Evolutionary conservation across 2,797 vertebrate species (phyloP), one percentile per base, ranked within the genome.

Genomic region (Squalus acanthias): DNA sequence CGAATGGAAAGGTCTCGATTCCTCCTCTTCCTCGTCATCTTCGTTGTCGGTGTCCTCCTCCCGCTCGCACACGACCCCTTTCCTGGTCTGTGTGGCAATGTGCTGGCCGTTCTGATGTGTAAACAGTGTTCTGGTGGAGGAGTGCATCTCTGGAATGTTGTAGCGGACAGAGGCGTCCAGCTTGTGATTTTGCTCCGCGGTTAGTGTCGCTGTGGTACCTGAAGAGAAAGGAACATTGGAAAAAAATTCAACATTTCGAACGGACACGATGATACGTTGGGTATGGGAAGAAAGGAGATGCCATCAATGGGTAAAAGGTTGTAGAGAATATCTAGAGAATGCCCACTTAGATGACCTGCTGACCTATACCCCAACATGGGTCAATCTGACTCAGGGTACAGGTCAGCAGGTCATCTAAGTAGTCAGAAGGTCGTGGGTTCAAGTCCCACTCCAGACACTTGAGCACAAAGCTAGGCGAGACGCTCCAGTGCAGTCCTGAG

Each of bases 121-220:
- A 24, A 92, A 96, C 0, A 96, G 96, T n/a, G 97, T 96, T 95
- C 98, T 97, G n/a, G 98, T 97, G 46, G 98, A 97, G 7, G 98
- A 97, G 98, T 99, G 99, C 96, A 99, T 98, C 98, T 99, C 99
- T 0, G 99, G 99, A 98, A 99, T 99, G 99, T 99, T 99, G 98
- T 99, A 99, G 98, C 99, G 99, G 97, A 99, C 98, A 0, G 99
- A 98, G 0, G 99, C 97, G 96, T 99, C 99, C 0, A 98, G 97
- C 57, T 98, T 98, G 97, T 99, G 99, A 96, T 98, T 99, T 96
- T 99, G 98, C 96, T 99, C 99, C 0, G 98, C 98, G 24, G 98
- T 98, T 96, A 98, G 98, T 20, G 96, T 85, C 0, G 98, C 96
- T 0, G 98, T 96, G 15, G 97, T 98, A 96, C 98, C 99, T 99